Base-by-base conservation (phyloP, 2,113 vertebrate genomes). In the Mormyrus iriodes region DNA sequence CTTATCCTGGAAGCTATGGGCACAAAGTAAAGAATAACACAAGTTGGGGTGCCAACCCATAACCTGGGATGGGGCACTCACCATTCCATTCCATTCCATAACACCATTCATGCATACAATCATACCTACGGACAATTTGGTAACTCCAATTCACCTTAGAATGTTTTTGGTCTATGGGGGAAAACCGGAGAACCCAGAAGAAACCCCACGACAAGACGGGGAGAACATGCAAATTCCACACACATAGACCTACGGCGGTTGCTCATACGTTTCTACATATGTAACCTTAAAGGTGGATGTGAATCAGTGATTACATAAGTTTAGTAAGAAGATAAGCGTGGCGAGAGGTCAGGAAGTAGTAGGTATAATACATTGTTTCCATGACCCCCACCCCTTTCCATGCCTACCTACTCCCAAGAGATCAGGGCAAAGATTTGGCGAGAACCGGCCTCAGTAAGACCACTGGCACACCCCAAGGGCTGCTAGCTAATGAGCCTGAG, bases 401-500 rank as follows among this genome's bases (percentile, higher is more conserved):
- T 79, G n/a, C 35, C 17, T 27, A 46, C 8, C 5, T 13, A 35
- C 35, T 73, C 46, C 69, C 10, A 49, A 48, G 51, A 39, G 88
- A 35, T 79, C 65, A 65, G 15, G 13, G 35, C 86, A 61, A 46
- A 44, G 39, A 46, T 87, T 19, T 44, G 21, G 9, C 12, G 0
- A 51, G 85, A 86, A 86, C 48, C 24, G n/a, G 53, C 87, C 42
- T 35, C 10, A 0, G 69, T 27, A 12, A 79, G n/a, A 52, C 42
- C 51, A 12, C 31, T 31, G 48, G 51, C 69, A 53, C 49, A 42
- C 76, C 88, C 88, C 19, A 49, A 82, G 73, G 19, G 51, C 48
- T 53, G 48, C 73, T 65, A 53, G 31, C 51, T 88, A 88, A 88
- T 88, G 88, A 88, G 88, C 46, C 48, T 27, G 7, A 21, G 88